Percentiles rank a stretch among this genome's conserved stretches.
Evolutionary conservation across 2,888 invertebrate genomes (phyloP).

Genomic region (Hirudinaria manillensis): DNA sequence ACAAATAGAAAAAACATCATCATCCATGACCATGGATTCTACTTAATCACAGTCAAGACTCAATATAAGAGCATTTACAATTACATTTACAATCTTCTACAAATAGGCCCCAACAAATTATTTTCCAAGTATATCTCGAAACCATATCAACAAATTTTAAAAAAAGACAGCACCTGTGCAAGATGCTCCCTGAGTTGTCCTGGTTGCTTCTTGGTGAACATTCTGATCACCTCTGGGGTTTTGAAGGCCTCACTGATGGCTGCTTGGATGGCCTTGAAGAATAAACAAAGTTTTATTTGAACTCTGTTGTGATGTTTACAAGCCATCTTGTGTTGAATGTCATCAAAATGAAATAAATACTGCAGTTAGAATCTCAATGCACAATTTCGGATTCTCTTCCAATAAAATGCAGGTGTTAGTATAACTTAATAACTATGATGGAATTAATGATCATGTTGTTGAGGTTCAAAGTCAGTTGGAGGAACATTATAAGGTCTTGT

Average conservation of each 20-base stretch:
- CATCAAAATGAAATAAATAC: not conserved
- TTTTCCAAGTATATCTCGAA: not conserved
- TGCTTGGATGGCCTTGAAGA: constrained; percentile 65
- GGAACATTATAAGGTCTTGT: too few relatives aligned
- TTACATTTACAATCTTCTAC: not conserved
- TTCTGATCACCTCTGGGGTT: constrained; percentile 68
- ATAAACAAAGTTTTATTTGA: constrained; percentile 6
- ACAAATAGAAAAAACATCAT: too few relatives aligned
- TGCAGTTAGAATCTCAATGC: not conserved
- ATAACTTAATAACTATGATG: constrained; percentile 34
- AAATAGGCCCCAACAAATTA: not conserved
- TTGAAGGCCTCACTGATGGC: constrained; percentile 70
- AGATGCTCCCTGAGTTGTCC: constrained; percentile 63
- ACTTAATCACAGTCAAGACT: too few relatives aligned
- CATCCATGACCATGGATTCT: too few relatives aligned
- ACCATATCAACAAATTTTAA: not conserved
- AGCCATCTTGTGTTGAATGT: not conserved
- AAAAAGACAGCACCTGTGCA: constrained; percentile 54
- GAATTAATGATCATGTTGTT: constrained; percentile 11
- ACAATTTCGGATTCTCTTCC: not conserved
- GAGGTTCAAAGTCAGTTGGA: constrained; percentile 5
- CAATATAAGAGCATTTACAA: not conserved
- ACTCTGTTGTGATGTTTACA: not conserved
- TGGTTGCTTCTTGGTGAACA: constrained; percentile 69
- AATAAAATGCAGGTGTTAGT: too few relatives aligned